A percentile compares a stretch with the other conserved stretches of the same genome.
phyloP scores from a whole-genome alignment of 2,113 vertebrate genomes.

The Spilogale gracilis region DNA sequence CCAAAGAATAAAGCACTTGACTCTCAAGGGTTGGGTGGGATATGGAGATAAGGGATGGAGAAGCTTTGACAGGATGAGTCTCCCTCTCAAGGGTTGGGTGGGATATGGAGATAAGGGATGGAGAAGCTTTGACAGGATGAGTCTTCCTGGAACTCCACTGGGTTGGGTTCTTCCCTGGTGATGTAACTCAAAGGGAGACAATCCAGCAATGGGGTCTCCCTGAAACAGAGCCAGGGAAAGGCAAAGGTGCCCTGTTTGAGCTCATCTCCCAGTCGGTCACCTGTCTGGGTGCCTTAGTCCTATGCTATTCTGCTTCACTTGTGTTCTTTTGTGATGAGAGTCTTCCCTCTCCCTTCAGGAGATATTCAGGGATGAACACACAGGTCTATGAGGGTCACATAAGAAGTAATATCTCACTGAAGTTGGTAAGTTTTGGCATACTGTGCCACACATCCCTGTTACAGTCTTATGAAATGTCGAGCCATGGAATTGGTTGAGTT shows the following conservation, averaged over 20 bases:
- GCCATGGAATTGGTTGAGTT: not conserved
- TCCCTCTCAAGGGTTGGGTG: not conserved
- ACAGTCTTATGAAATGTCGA: not conserved
- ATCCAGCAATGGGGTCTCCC: not conserved
- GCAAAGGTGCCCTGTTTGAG: not conserved
- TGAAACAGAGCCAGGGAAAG: not conserved
- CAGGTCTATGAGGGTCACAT: conserved; percentile 72
- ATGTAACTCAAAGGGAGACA: not conserved
- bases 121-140: not conserved
- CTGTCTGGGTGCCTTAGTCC: not conserved
- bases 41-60: not conserved
- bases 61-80: not conserved
- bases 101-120: not conserved
- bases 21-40: not conserved
- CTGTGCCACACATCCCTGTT: not conserved
- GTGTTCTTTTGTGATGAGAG: conserved; percentile 54
- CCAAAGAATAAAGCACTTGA: not conserved
- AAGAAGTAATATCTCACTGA: conserved; percentile 28
- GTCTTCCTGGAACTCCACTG: not conserved
- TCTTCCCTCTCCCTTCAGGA: conserved; percentile 49
- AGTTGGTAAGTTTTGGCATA: conserved; percentile 13
- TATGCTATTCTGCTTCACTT: not conserved
- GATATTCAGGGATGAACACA: conserved; percentile 38
- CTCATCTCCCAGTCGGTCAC: not conserved
- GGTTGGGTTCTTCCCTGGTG: accelerated